Conservation (phyloP, 1,140 invertebrate species). For the Matsumurasca onukii region DNA sequence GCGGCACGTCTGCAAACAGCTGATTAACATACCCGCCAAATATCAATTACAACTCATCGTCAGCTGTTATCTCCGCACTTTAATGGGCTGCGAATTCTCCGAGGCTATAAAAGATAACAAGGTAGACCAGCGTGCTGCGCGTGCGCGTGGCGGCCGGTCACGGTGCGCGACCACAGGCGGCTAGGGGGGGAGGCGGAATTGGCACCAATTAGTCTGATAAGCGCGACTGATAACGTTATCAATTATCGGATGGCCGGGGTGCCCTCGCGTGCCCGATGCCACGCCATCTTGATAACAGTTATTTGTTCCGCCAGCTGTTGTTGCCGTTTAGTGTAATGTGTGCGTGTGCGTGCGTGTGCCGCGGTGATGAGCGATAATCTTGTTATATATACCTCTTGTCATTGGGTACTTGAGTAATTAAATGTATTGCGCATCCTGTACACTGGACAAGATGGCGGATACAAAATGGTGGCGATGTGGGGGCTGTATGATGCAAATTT, state of each 20-base stretch:
- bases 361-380: background rate
- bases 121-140: too few relatives aligned
- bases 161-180: background rate
- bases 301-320: background rate
- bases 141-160: background rate
- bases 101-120: background rate
- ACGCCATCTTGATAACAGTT: background rate
- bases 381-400: constrained; percentile 5
- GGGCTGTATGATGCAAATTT: too few relatives aligned
- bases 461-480: background rate
- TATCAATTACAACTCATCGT: too few relatives aligned
- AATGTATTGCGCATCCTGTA: constrained; percentile 1
- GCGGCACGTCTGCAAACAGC: too few relatives aligned
- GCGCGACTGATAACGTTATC: background rate
- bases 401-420: constrained; percentile 20
- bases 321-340: background rate
- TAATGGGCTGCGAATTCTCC: background rate
- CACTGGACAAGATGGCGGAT: background rate
- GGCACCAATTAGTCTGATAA: background rate
- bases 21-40: too few relatives aligned
- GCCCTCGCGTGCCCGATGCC: background rate
- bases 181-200: too few relatives aligned
- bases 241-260: background rate
- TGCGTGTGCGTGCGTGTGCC: constrained; percentile 10
- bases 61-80: too few relatives aligned